Conservation (phyloP, 1,140 invertebrate species). For the Cataglyphis hispanica region DNA sequence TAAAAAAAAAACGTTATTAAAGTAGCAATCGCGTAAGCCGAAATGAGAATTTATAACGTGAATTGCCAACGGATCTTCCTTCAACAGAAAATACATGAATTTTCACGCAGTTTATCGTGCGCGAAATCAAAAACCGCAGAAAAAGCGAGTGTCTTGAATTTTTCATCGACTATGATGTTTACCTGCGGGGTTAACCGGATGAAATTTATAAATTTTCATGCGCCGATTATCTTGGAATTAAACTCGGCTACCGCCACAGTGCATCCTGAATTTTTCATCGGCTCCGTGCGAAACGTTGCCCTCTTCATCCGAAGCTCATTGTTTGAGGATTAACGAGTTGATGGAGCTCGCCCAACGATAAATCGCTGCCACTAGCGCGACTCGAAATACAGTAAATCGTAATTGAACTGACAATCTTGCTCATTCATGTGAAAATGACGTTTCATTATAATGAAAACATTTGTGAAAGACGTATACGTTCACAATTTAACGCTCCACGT, state of each 20-base stretch:
- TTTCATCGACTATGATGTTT: constrained; percentile 52
- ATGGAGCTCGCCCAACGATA: constrained; percentile 33
- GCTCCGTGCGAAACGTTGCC: constrained; percentile 10
- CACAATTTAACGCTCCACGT: constrained; percentile 10
- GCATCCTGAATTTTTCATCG: constrained; percentile 48
- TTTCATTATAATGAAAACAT: constrained; percentile 45
- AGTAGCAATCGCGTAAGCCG: neutral
- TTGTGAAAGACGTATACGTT: constrained; percentile 9
- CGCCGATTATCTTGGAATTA: constrained; percentile 58
- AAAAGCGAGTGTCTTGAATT: constrained; percentile 38
- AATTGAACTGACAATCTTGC: constrained; percentile 44
- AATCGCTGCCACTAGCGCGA: constrained; percentile 34
- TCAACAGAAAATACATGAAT: constrained; percentile 2
- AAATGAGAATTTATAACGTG: constrained; percentile 7
- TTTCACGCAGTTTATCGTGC: constrained; percentile 22
- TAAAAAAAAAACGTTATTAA: constrained; percentile 12
- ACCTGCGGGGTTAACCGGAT: constrained; percentile 36
- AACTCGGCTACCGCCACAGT: constrained; percentile 14
- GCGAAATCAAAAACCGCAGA: constrained; percentile 37
- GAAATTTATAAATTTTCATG: constrained; percentile 64
- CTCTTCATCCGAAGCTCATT: constrained; percentile 37
- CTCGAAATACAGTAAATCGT: constrained; percentile 25
- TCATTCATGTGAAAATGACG: constrained; percentile 36
- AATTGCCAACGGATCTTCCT: neutral
- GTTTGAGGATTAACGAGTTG: constrained; percentile 55